Evolutionary conservation across 2,113 vertebrate genomes (phyloP), one percentile per base, ranked within the genome.

Genomic region (Procavia capensis): DNA sequence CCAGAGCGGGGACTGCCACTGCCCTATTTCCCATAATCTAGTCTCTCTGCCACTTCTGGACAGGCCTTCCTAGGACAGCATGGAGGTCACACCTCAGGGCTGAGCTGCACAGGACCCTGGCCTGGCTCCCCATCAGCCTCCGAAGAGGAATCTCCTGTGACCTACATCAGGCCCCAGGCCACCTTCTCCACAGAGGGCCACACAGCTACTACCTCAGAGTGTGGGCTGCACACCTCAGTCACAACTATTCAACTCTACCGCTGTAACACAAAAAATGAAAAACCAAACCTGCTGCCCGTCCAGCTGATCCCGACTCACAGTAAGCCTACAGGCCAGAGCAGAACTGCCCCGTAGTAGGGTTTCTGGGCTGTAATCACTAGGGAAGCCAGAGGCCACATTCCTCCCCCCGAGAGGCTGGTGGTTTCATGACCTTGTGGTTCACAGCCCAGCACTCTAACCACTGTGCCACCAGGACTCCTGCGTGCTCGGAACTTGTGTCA

Each of bases 21-120:
- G 78, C 22, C 14, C 39, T 70, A 66, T 1, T 24, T 85, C 41
- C 57, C 36, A 25, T 17, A 74, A 78, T 43, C 24, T 80, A 34
- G 76, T 92, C 59, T 76, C 66, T 92, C 83, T 92, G 16, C 72
- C 85, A 66, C 20, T 74, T 91, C 57, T 47, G 80, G 36, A 89
- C 22, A 39, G 43, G 78, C 85, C 39, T 88, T 89, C 82, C 61
- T 50, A 95, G 93, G 93, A 19, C 39, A 39, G 45, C 64, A 80
- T 22, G 76, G 78, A 74, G 81, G 88, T n/a, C 94, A 74, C 6
- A 75, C 36, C 82, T 76, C 39, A 76, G 29, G n/a, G n/a, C 80
- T 88, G 64, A 83, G 86, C 84, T 78, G 90, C 9, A 24, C 61
- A 90, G 59, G 41, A 94, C 83, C 27, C 57, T 89, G 7, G 86